A percentile compares a stretch with the other conserved stretches of the same genome.
phyloP scores from a whole-genome alignment of 2,113 vertebrate species.

The Hyperopisus bebe region DNA sequence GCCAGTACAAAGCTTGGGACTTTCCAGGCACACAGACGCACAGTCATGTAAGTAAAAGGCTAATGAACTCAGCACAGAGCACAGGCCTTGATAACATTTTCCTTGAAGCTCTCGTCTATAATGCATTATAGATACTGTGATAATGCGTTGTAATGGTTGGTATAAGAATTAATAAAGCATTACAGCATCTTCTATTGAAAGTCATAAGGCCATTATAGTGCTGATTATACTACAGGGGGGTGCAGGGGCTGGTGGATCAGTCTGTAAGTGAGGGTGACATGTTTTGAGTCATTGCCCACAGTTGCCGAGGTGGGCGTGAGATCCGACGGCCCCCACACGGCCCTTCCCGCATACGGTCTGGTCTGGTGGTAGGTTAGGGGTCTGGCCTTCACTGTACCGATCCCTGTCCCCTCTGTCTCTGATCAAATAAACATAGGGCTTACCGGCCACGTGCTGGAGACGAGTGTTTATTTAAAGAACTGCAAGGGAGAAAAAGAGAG shows the following conservation, averaged over 20 bases:
- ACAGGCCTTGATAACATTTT: background rate
- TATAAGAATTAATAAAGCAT: background rate
- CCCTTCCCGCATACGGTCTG: background rate
- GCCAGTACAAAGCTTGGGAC: background rate
- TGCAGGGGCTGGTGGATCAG: background rate
- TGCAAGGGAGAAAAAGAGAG: background rate
- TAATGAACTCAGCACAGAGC: background rate
- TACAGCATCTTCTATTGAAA: background rate
- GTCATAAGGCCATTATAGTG: background rate
- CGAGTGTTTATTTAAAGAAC: slow-evolving; percentile 21
- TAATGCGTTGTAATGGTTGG: background rate
- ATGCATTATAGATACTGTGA: background rate
- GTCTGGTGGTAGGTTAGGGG: background rate
- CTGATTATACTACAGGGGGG: background rate
- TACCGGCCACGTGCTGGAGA: background rate
- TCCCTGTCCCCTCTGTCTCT: background rate
- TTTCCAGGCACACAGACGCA: background rate
- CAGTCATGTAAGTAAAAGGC: background rate
- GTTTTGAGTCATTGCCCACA: background rate
- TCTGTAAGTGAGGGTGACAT: background rate
- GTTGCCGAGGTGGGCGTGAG: background rate
- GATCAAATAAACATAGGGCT: background rate
- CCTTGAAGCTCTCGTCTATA: background rate
- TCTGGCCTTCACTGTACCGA: background rate
- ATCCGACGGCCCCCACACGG: too few relatives aligned